phyloP scores from a whole-genome alignment of 2,797 vertebrate species.

The Microctenopoma lineatum region DNA sequence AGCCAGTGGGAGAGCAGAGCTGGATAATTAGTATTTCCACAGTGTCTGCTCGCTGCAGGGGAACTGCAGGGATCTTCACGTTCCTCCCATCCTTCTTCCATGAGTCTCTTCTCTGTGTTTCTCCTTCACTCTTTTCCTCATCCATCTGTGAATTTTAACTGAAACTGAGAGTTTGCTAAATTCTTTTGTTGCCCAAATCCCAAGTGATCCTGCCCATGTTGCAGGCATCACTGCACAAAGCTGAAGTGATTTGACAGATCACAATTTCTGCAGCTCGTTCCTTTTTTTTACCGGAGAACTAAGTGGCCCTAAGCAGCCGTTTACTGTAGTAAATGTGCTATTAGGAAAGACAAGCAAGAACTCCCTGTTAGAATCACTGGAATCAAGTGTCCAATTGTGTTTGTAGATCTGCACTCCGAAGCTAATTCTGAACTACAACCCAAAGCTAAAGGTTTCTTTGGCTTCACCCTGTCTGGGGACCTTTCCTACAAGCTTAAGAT shows the following conservation, averaged over 20 bases:
- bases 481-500: too few species aligned
- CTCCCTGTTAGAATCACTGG: slow-evolving; percentile 10
- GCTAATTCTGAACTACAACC: not conserved
- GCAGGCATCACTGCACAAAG: slow-evolving; percentile 14
- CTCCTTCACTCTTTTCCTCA: slow-evolving; percentile 18
- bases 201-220: not conserved
- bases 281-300: slow-evolving; percentile 23
- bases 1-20: slow-evolving; percentile 9
- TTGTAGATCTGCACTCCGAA: not conserved
- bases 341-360: slow-evolving; percentile 12
- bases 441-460: not conserved
- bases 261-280: slow-evolving; percentile 2
- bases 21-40: slow-evolving; percentile 44
- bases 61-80: slow-evolving; percentile 36
- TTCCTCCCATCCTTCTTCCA: slow-evolving; percentile 22
- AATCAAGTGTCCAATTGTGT: slow-evolving; percentile 6
- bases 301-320: slow-evolving; percentile 14
- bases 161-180: not conserved
- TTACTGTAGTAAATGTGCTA: slow-evolving; percentile 20
- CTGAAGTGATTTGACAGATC: slow-evolving; percentile 23
- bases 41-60: slow-evolving; percentile 28
- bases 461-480: not conserved
- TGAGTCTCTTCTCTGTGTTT: slow-evolving; percentile 34
- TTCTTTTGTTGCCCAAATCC: slow-evolving; percentile 2
- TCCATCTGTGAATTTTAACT: not conserved